Conservation (phyloP, 2,888 invertebrate genomes). For the Tuberolachnus salignus region DNA sequence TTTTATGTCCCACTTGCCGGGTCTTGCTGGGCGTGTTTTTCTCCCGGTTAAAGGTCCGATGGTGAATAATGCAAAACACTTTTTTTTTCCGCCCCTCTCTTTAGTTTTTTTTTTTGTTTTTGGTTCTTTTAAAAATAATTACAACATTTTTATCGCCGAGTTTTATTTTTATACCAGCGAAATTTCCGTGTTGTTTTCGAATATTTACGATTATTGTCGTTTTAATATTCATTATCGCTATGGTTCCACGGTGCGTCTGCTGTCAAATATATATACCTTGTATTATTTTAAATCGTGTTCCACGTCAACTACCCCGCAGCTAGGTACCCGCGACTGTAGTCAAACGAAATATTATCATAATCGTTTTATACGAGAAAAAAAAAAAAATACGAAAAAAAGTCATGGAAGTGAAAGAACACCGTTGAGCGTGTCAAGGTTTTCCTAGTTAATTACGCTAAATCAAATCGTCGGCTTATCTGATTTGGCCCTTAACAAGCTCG, state of each 20-base stretch:
- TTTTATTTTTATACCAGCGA: neutral
- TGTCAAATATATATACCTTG: neutral
- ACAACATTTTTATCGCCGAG: neutral
- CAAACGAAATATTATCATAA: conserved; percentile 9
- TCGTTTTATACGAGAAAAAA: conserved; percentile 13
- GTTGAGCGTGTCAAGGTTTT: conserved; percentile 29
- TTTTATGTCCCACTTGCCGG: conserved; percentile 28
- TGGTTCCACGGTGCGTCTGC: neutral
- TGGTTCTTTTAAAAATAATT: neutral
- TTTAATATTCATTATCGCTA: neutral
- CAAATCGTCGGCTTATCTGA: conserved; percentile 16
- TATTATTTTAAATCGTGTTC: neutral
- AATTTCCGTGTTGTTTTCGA: conserved; percentile 20
- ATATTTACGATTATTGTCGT: neutral
- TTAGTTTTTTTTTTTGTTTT: conserved; percentile 5
- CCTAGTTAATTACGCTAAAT: neutral
- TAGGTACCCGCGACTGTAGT: neutral
- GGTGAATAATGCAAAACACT: conserved; percentile 26
- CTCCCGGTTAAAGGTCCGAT: conserved; percentile 30
- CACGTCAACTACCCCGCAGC: neutral
- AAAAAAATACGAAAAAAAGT: neutral
- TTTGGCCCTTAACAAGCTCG: neutral
- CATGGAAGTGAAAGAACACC: conserved; percentile 29
- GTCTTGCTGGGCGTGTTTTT: conserved; percentile 39
- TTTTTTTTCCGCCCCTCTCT: neutral